A percentile compares a stretch with the other conserved stretches of the same genome.
Evolutionary conservation across 2,888 invertebrate genomes (phyloP).

Genomic region (Drosophila colorata): DNA sequence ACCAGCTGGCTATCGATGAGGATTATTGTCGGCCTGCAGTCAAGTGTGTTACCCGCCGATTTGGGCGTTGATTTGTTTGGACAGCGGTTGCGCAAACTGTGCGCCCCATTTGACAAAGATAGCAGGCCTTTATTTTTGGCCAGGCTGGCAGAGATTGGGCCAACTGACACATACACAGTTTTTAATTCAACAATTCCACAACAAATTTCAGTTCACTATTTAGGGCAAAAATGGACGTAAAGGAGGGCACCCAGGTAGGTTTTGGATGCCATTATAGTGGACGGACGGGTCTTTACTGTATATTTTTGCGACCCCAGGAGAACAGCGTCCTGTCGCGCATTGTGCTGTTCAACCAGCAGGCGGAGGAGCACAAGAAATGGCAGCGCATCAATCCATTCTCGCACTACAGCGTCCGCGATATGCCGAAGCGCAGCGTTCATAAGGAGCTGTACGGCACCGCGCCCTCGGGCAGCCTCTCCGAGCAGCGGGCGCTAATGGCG

Average conservation of each 20-base stretch:
- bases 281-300: background rate
- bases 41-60: constrained; percentile 26
- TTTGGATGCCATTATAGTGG: background rate
- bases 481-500: constrained; percentile 56
- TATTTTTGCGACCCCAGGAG: constrained; percentile 12
- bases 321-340: constrained; percentile 63
- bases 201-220: constrained; percentile 4
- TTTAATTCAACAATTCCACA: constrained; percentile 1
- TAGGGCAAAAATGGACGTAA: constrained; percentile 27
- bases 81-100: constrained; percentile 30
- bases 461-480: constrained; percentile 64
- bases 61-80: constrained; percentile 47
- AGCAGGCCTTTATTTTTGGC: constrained; percentile 32
- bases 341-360: constrained; percentile 57
- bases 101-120: constrained; percentile 10
- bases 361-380: constrained; percentile 57
- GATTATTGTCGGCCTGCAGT: constrained; percentile 37
- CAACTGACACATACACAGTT: background rate
- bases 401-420: constrained; percentile 57
- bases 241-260: constrained; percentile 23
- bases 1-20: constrained; percentile 31
- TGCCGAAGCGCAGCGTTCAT: constrained; percentile 46
- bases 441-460: constrained; percentile 60
- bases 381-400: constrained; percentile 66
- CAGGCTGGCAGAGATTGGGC: background rate